Percentiles rank a stretch among this genome's conserved stretches.
phyloP scores from a whole-genome alignment of 1,140 invertebrate genomes.

The Cherax quadricarinatus region DNA sequence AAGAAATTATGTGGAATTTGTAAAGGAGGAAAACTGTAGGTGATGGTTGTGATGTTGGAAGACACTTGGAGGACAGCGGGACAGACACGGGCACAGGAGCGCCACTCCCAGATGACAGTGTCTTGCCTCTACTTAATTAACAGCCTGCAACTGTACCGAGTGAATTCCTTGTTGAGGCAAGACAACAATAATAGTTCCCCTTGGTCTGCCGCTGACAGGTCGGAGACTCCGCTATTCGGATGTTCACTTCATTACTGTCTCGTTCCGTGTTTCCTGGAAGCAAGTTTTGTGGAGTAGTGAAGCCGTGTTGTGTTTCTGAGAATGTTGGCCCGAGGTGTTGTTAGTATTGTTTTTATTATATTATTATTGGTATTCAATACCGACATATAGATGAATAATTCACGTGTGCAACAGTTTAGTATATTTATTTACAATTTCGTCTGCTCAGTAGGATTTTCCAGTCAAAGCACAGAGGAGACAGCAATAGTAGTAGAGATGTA shows the following conservation, averaged over 20 bases:
- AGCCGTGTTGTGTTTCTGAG: too few species aligned
- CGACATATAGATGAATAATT: too few species aligned
- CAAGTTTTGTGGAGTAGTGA: too few species aligned
- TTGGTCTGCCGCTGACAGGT: neutral
- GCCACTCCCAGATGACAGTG: neutral
- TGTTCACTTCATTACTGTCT: neutral
- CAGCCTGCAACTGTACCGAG: neutral
- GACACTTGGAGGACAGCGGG: neutral
- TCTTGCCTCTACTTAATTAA: slow-evolving; percentile 16
- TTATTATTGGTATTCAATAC: too few species aligned
- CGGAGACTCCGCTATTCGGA: neutral
- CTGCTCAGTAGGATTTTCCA: too few species aligned
- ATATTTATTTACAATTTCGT: too few species aligned
- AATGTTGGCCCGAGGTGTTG: too few species aligned
- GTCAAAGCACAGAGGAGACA: too few species aligned
- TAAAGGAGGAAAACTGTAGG: neutral
- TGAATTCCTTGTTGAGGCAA: slow-evolving; percentile 7
- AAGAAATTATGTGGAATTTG: neutral
- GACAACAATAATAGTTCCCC: neutral
- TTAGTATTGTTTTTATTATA: too few species aligned
- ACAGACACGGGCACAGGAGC: neutral
- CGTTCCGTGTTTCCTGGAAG: neutral
- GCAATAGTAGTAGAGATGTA: too few species aligned
- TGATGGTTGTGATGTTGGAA: neutral
- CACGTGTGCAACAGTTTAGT: too few species aligned